Base-by-base conservation (phyloP, 2,888 invertebrate genomes). In the Unio pictorum region DNA sequence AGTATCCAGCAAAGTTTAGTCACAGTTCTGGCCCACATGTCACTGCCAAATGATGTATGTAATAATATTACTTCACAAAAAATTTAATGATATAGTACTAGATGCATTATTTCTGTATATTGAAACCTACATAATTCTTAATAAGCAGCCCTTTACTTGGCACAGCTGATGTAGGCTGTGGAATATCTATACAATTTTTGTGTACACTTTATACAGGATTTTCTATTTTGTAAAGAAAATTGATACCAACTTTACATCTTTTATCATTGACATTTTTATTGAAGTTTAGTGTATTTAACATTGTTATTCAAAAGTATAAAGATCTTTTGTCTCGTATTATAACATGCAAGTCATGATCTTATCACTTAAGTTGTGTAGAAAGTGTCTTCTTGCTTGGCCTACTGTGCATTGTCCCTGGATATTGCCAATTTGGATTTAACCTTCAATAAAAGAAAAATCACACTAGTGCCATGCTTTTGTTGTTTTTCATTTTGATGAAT, bases 381-480 rank as follows among this genome's bases (percentile, higher is more conserved):
- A 69, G 66, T 69, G 69, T 67, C 69, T 69, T 66, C 54, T 58
- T 45, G 45, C 74, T 70, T 76, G 72, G 74, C 72, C 77, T 77
- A 75, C 73, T 72, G 68, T 71, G 72, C 74, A 66, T 73, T 80
- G 72, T 75, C 77, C 80, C 80, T 81, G 81, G 81, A 78, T 80
- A 81, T 81, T 81, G 81, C 81, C 79, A 78, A 74, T 73, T 81
- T 81, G 77, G 76, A 74, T 71, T 81, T 81, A 80, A 80, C 80
- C 81, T 76, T 80, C 78, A 81, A 79, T 79, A 81, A 81, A 78
- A 73, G 23, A 34, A 69, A 74, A 73, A 72, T 71, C 72, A 75
- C 74, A 76, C 68, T 74, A 74, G 72, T 76, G 71, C 26, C n/a
- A 66, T 62, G 18, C 55, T 57, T 57, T 67, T 69, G 68, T 73